These are phyloP conservation scores for Nipponacmea schrenckii DNA, from an alignment of 2,888 invertebrate genomes.

Conservation along the genomic window DNA sequence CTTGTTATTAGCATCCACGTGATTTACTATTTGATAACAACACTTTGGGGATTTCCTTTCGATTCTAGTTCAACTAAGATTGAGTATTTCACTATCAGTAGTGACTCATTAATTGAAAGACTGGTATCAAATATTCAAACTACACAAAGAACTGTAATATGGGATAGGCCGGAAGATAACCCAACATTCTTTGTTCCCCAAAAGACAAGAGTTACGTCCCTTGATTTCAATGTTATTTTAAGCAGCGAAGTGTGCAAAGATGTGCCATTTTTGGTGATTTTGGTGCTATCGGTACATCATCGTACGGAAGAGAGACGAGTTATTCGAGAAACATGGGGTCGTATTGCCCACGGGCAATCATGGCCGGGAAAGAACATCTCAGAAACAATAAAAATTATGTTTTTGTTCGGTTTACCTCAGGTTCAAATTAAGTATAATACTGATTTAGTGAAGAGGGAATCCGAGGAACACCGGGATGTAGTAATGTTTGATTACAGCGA, in stretches of 20 bases:
- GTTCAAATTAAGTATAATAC: not conserved
- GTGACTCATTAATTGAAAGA: not conserved
- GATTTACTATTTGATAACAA: no score
- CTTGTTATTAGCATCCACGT: no score
- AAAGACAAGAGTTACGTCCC: not conserved
- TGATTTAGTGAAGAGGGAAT: constrained; percentile 11
- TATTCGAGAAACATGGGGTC: constrained; percentile 33
- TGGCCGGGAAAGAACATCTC: constrained; percentile 15
- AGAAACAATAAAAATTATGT: constrained; percentile 7
- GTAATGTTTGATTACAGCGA: constrained; percentile 49
- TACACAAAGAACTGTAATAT: not conserved
- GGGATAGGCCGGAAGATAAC: not conserved
- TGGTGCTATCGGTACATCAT: constrained; percentile 28
- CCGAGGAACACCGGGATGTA: constrained; percentile 20
- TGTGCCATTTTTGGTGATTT: constrained; percentile 21
- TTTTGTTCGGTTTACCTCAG: constrained; percentile 30
- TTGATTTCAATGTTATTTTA: constrained; percentile 13
- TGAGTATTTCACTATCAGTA: no score
- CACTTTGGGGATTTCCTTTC: no score
- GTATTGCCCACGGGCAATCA: not conserved
- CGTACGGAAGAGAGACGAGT: constrained; percentile 25
- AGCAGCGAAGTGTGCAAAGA: not conserved
- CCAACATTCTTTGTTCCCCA: constrained; percentile 1
- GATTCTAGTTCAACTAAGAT: no score
- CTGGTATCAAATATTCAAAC: not conserved